Evolutionary conservation across 2,797 vertebrate species (phyloP).

Genomic region (Ptychadena robeensis): DNA sequence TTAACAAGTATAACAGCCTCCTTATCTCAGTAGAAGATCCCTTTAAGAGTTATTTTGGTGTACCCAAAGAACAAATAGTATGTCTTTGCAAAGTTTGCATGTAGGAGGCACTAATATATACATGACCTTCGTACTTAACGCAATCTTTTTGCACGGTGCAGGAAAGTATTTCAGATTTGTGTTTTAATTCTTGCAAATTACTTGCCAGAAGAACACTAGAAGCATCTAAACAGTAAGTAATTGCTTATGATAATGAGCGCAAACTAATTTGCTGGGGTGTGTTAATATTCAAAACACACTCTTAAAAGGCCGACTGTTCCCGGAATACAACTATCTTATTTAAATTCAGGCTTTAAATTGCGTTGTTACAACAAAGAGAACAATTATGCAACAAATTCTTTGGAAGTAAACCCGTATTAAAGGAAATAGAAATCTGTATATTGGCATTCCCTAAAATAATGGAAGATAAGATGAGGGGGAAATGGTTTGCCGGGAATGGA

Average conservation of each 20-base stretch:
- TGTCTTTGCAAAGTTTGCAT: background rate
- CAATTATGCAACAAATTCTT: slow-evolving; percentile 74
- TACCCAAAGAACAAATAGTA: background rate
- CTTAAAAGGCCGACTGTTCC: slow-evolving; percentile 74
- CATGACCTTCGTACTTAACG: slow-evolving; percentile 62
- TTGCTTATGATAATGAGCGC: slow-evolving; percentile 83
- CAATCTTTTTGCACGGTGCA: slow-evolving; percentile 65
- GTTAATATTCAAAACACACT: slow-evolving; percentile 80
- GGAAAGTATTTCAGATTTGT: slow-evolving; percentile 68
- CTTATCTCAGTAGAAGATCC: background rate
- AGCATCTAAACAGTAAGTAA: slow-evolving; percentile 83
- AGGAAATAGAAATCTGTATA: slow-evolving; percentile 74
- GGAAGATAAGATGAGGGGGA: background rate
- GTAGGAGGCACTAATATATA: slow-evolving; percentile 24
- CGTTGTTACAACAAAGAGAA: slow-evolving; percentile 67
- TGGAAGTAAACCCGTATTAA: slow-evolving; percentile 73
- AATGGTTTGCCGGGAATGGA: background rate
- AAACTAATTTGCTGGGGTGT: slow-evolving; percentile 81
- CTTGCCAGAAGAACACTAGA: slow-evolving; percentile 77
- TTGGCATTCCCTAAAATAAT: slow-evolving; percentile 63
- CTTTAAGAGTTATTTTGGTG: background rate
- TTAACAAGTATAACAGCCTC: background rate
- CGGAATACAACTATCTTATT: slow-evolving; percentile 74
- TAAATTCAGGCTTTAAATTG: slow-evolving; percentile 71
- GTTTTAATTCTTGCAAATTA: slow-evolving; percentile 80